Evolutionary conservation across 2,888 invertebrate species (phyloP).

Genomic region (Drosophila anceps): DNA sequence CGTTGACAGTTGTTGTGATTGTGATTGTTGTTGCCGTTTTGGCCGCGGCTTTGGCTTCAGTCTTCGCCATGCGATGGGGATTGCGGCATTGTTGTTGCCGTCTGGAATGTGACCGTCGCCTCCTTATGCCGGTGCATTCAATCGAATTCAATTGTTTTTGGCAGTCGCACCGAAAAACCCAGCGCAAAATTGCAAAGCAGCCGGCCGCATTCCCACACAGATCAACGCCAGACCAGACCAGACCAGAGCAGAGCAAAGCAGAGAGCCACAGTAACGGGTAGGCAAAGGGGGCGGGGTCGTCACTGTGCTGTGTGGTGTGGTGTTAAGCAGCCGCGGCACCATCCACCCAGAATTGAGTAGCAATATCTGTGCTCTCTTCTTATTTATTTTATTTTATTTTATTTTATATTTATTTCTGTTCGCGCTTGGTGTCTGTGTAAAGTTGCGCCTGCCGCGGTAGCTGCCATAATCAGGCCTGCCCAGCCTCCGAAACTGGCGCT

Average conservation of each 20-base stretch:
- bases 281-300: neutral
- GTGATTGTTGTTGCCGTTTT: slow-evolving; percentile 78
- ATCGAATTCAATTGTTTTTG: slow-evolving; percentile 84
- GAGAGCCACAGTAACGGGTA: no score
- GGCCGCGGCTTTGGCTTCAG: slow-evolving; percentile 12
- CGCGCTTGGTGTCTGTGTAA: slow-evolving; percentile 38
- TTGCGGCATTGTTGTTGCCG: slow-evolving; percentile 45
- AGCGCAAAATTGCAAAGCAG: slow-evolving; percentile 74
- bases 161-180: slow-evolving; percentile 72
- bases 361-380: slow-evolving; percentile 31
- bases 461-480: slow-evolving; percentile 65
- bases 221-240: slow-evolving; percentile 50
- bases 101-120: slow-evolving; percentile 76
- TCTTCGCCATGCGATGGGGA: slow-evolving; percentile 14
- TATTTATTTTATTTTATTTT: slow-evolving; percentile 10
- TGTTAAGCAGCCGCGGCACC: slow-evolving; percentile 23
- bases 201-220: slow-evolving; percentile 78
- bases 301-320: neutral
- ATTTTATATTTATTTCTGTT: neutral
- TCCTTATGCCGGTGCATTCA: slow-evolving; percentile 83
- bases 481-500: slow-evolving; percentile 72
- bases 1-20: slow-evolving; percentile 82
- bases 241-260: neutral
- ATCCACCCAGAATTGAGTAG: slow-evolving; percentile 53
- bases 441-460: slow-evolving; percentile 53